These are phyloP conservation scores for Aplocera efformata DNA, from an alignment of 2,888 invertebrate genomes.

Conservation along the genomic window DNA sequence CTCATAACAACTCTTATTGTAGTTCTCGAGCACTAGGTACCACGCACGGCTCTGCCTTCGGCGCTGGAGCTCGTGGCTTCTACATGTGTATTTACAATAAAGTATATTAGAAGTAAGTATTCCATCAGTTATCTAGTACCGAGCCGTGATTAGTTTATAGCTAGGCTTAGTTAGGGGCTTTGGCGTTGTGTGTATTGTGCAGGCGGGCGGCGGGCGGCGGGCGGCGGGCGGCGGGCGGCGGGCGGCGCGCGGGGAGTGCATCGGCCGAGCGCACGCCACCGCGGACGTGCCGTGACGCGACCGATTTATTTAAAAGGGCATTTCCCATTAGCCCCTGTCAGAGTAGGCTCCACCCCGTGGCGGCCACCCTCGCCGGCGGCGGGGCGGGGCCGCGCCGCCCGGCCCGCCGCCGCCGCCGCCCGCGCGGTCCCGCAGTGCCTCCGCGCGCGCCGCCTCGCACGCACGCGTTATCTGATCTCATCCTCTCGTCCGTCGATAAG, in stretches of 20 bases:
- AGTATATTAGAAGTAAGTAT: too few relatives aligned
- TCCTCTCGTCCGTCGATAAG: slow-evolving; percentile 29
- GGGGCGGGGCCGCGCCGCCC: slow-evolving; percentile 21
- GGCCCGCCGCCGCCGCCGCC: slow-evolving; percentile 26
- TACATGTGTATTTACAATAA: too few relatives aligned
- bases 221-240: neutral
- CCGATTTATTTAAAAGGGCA: slow-evolving; percentile 46
- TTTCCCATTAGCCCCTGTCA: slow-evolving; percentile 31
- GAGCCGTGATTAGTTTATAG: too few relatives aligned
- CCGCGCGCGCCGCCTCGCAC: slow-evolving; percentile 44
- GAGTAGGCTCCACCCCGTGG: slow-evolving; percentile 27
- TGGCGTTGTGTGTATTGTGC: too few relatives aligned
- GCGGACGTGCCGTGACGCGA: slow-evolving; percentile 19
- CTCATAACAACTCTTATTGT: too few relatives aligned
- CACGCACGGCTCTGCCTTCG: too few relatives aligned
- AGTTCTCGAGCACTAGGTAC: too few relatives aligned
- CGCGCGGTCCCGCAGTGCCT: slow-evolving; percentile 39
- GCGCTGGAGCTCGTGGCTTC: too few relatives aligned
- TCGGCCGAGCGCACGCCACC: too few relatives aligned
- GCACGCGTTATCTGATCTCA: slow-evolving; percentile 42
- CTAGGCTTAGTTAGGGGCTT: too few relatives aligned
- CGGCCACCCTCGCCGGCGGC: slow-evolving; percentile 28
- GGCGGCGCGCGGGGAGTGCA: slow-evolving; percentile 1
- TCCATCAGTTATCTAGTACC: too few relatives aligned
- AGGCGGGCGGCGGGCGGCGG: too few relatives aligned